Percentiles rank a stretch among this genome's conserved stretches.
Evolutionary conservation across 2,113 vertebrate species (phyloP).

Genomic region (Paramormyrops kingsleyae): DNA sequence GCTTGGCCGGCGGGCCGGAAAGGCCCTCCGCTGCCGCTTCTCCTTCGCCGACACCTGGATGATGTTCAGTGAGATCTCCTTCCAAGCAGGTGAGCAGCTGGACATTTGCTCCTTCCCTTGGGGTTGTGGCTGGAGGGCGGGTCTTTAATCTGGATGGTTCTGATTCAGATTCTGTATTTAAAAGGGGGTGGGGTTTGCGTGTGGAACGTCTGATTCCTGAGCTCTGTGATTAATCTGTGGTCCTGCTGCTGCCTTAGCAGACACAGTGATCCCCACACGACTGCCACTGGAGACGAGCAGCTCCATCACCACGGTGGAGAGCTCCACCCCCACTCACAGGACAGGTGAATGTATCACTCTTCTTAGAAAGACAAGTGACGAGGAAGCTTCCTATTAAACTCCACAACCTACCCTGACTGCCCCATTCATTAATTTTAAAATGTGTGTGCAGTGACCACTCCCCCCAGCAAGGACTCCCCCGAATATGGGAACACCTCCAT

Average conservation of each 20-base stretch:
- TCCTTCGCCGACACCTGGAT: conserved; percentile 80
- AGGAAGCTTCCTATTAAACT: not conserved
- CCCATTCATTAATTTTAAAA: not conserved
- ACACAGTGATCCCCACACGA: conserved; percentile 57
- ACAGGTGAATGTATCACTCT: conserved; percentile 28
- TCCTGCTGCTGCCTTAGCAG: conserved; percentile 36
- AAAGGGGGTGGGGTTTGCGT: not conserved
- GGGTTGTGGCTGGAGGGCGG: not conserved
- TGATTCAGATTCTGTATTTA: not conserved
- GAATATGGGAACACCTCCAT: conserved; percentile 68
- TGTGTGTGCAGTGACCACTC: conserved; percentile 42
- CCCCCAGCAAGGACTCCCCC: conserved; percentile 50
- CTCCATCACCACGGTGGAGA: not conserved
- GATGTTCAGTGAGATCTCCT: conserved; percentile 88
- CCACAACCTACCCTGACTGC: not conserved
- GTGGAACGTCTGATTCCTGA: not conserved
- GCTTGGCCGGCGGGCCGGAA: conserved; percentile 62
- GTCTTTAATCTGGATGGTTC: not conserved
- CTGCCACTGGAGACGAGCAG: conserved; percentile 40
- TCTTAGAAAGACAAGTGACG: not conserved
- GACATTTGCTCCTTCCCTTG: not conserved
- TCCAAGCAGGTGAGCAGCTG: conserved; percentile 68
- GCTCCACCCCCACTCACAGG: conserved; percentile 25
- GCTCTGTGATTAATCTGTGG: not conserved
- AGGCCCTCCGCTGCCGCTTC: conserved; percentile 74